These are phyloP conservation scores for Thaumatotibia leucotreta DNA, from an alignment of 1,140 invertebrate genomes.

Conservation along the genomic window DNA sequence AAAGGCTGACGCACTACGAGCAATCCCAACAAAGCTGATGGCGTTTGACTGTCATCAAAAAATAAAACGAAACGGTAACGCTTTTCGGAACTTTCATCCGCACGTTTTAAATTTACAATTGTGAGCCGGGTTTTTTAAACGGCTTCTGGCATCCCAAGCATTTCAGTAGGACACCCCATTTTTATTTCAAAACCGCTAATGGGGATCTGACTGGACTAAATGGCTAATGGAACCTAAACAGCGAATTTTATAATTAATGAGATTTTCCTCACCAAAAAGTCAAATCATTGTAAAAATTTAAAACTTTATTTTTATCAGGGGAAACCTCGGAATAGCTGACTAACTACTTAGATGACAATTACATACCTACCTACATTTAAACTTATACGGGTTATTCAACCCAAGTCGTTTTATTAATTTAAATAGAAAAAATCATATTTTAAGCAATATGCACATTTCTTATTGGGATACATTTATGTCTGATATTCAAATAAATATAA, in stretches of 20 bases:
- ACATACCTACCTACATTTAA: too few species aligned
- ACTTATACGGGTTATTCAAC: too few species aligned
- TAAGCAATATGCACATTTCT: too few species aligned
- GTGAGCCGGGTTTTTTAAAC: neutral
- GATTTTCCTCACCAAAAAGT: too few species aligned
- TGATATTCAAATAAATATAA: too few species aligned
- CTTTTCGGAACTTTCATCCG: neutral
- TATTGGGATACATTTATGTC: too few species aligned
- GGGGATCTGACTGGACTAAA: neutral
- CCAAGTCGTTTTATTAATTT: too few species aligned
- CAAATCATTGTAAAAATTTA: too few species aligned
- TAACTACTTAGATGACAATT: too few species aligned
- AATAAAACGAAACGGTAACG: neutral
- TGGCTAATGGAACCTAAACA: neutral
- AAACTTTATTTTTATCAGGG: too few species aligned
- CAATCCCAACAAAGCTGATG: constrained; percentile 3
- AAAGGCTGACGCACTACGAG: neutral
- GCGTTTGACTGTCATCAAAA: neutral
- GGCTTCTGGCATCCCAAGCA: neutral
- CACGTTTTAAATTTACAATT: neutral
- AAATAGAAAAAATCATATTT: too few species aligned
- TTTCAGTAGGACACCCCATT: neutral
- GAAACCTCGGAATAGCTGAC: too few species aligned
- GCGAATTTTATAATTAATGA: neutral
- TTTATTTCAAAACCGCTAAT: neutral